These are phyloP conservation scores for Lates calcarifer DNA, from an alignment of 2,113 vertebrate species.

Conservation along the genomic window DNA sequence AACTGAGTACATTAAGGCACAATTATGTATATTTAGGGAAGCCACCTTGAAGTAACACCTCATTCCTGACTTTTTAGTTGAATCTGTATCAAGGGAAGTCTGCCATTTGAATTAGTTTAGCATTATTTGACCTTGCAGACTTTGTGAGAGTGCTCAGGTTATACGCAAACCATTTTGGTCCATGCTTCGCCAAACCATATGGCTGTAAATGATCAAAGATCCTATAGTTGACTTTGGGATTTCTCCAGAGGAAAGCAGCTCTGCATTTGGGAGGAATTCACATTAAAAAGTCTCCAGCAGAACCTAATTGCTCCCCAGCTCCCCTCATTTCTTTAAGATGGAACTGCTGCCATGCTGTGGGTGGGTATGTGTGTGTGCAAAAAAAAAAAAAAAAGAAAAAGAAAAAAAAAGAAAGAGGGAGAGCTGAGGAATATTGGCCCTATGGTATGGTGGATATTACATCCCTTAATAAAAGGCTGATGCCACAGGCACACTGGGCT, in stretches of 20 bases:
- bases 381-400: not conserved
- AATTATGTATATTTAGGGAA: conserved; percentile 14
- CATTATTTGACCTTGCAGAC: conserved; percentile 68
- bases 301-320: conserved; percentile 79
- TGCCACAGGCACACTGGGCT: conserved; percentile 57
- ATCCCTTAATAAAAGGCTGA: conserved; percentile 74
- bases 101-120: conserved; percentile 46
- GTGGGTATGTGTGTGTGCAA: conserved; percentile 30
- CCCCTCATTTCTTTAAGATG: conserved; percentile 75
- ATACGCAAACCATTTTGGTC: conserved; percentile 30
- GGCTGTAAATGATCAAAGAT: conserved; percentile 75
- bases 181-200: conserved; percentile 57
- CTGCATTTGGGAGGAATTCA: conserved; percentile 63
- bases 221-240: conserved; percentile 80
- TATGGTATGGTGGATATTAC: conserved; percentile 73
- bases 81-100: conserved; percentile 31
- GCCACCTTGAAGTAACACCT: conserved; percentile 8
- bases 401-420: not conserved
- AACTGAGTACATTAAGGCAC: conserved; percentile 11
- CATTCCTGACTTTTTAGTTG: not conserved
- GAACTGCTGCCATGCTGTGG: conserved; percentile 63
- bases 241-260: conserved; percentile 66
- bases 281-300: conserved; percentile 77
- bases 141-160: not conserved
- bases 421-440: conserved; percentile 55